A percentile compares a stretch with the other conserved stretches of the same genome.
These are phyloP conservation scores for Cryptosula pallasiana DNA, from an alignment of 2,888 invertebrate genomes.

Conservation along the genomic window DNA sequence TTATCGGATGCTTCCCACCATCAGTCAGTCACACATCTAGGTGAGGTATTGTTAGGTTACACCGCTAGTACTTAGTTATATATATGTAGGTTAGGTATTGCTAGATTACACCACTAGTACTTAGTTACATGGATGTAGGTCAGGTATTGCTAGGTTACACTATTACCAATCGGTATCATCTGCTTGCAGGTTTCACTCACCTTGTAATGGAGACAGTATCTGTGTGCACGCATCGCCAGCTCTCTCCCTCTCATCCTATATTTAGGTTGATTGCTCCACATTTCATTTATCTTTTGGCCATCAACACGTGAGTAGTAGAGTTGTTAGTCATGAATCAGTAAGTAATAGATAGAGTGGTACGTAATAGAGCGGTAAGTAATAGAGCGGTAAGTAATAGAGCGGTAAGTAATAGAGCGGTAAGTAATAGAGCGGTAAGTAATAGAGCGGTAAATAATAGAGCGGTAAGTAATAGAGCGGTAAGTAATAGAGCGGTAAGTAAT, in stretches of 20 bases:
- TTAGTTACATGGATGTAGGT: slow-evolving; percentile 43
- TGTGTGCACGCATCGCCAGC: slow-evolving; percentile 52
- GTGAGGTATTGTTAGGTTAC: slow-evolving; percentile 34
- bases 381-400: too few species aligned
- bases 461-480: too few species aligned
- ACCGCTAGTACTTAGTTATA: slow-evolving; percentile 26
- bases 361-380: too few species aligned
- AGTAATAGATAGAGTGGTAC: too few species aligned
- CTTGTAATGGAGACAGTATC: slow-evolving; percentile 55
- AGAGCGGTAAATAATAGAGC: too few species aligned
- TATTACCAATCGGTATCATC: slow-evolving; percentile 30
- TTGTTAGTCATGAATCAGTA: too few species aligned
- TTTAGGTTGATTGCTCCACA: slow-evolving; percentile 56
- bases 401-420: too few species aligned
- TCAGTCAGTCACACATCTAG: slow-evolving; percentile 51
- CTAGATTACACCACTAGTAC: slow-evolving; percentile 29
- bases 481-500: too few species aligned
- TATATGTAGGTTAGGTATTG: slow-evolving; percentile 51
- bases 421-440: too few species aligned
- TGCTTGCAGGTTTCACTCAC: slow-evolving; percentile 53
- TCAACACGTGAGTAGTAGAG: slow-evolving; percentile 54
- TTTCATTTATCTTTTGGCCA: slow-evolving; percentile 55
- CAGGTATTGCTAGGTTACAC: slow-evolving; percentile 27
- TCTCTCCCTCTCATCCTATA: slow-evolving; percentile 55
- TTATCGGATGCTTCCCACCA: slow-evolving; percentile 52